These are phyloP conservation scores for Astreopora myriophthalma DNA, from an alignment of 64 coral and sea anemone species.

Conservation along the genomic window DNA sequence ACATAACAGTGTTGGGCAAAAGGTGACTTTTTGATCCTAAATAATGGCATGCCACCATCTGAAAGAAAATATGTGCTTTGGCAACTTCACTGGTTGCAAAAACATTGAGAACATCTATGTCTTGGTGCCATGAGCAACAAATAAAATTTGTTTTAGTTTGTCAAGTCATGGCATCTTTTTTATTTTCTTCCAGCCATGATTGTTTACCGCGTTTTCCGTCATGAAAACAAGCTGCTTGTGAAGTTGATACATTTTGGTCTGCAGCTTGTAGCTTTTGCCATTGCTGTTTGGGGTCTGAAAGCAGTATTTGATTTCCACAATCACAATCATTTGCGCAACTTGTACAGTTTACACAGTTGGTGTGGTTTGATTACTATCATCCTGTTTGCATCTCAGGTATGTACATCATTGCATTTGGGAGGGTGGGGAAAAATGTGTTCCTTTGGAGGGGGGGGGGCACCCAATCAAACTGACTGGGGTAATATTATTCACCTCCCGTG, in stretches of 20 bases:
- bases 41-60: too few species aligned
- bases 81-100: too few species aligned
- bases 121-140: too few species aligned
- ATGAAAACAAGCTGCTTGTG: slow-evolving; percentile 81
- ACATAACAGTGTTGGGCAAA: too few species aligned
- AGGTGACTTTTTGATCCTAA: too few species aligned
- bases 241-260: slow-evolving; percentile 92
- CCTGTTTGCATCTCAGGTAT: slow-evolving; percentile 87
- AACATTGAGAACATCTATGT: too few species aligned
- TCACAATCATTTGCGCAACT: slow-evolving; percentile 48
- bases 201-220: slow-evolving; percentile 88
- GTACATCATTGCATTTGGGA: background rate
- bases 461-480: too few species aligned
- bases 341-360: slow-evolving; percentile 95
- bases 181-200: slow-evolving; percentile 85
- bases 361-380: slow-evolving; percentile 69
- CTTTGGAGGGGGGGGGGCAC: too few species aligned
- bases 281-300: slow-evolving; percentile 82
- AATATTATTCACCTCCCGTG: too few species aligned
- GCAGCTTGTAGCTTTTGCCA: slow-evolving; percentile 78
- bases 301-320: slow-evolving; percentile 99
- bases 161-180: too few species aligned
- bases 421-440: background rate
- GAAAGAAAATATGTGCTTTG: too few species aligned
- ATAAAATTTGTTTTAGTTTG: too few species aligned